A percentile compares a stretch with the other conserved stretches of the same genome.
Conservation (phyloP, 2,888 invertebrate species). For the Philaethria dido region DNA sequence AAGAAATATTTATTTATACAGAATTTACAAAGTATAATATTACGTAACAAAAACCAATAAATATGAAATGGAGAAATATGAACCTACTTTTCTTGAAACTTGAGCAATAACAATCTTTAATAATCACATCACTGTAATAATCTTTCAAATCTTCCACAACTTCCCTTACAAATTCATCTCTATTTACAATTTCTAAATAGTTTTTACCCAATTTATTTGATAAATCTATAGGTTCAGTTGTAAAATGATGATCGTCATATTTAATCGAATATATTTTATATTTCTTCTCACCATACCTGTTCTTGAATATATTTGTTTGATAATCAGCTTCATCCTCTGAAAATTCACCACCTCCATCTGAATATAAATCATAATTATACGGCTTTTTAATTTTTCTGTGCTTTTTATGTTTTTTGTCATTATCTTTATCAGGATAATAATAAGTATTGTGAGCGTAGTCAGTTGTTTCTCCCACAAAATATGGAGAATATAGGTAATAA, state of each 20-base stretch:
- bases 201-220: constrained; percentile 34
- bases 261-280: constrained; percentile 35
- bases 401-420: constrained; percentile 50
- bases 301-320: constrained; percentile 27
- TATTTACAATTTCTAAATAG: constrained; percentile 41
- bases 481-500: constrained; percentile 54
- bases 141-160: constrained; percentile 49
- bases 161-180: constrained; percentile 46
- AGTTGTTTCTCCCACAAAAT: constrained; percentile 49
- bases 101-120: constrained; percentile 53
- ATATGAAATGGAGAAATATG: not conserved
- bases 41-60: constrained; percentile 2
- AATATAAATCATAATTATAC: constrained; percentile 42
- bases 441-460: constrained; percentile 46
- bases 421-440: constrained; percentile 51
- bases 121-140: constrained; percentile 48
- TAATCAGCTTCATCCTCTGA: constrained; percentile 41
- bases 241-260: constrained; percentile 30
- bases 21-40: not conserved
- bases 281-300: constrained; percentile 28
- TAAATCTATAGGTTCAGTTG: constrained; percentile 5
- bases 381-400: constrained; percentile 51
- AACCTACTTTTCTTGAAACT: constrained; percentile 30
- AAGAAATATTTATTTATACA: constrained; percentile 5
- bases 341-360: constrained; percentile 47